These are phyloP conservation scores for Busarellus nigricollis DNA, from an alignment of 2,797 vertebrate species.

Conservation along the genomic window DNA sequence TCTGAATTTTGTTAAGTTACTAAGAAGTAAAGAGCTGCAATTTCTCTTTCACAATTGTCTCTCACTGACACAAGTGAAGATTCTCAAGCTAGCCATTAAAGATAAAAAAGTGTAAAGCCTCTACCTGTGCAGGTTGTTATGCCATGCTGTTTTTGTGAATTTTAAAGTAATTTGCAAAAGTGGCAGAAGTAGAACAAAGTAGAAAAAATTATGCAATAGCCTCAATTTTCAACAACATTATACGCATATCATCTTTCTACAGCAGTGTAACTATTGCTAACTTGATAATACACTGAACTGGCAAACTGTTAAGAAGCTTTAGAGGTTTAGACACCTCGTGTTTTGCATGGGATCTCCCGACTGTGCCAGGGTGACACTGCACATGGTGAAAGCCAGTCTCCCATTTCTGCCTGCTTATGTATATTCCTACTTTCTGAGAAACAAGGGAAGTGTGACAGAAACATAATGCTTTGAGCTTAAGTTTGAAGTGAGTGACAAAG, in stretches of 20 bases:
- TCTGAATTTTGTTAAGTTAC: neutral
- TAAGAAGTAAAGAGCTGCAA: slow-evolving; percentile 8
- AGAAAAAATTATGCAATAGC: neutral
- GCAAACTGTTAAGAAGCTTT: slow-evolving; percentile 10
- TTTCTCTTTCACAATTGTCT: slow-evolving; percentile 44
- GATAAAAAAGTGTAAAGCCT: slow-evolving; percentile 25
- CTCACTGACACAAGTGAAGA: slow-evolving; percentile 32
- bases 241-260: neutral
- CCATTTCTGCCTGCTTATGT: slow-evolving; percentile 49
- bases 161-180: slow-evolving; percentile 16
- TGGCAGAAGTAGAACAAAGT: neutral
- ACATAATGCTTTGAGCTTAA: slow-evolving; percentile 61
- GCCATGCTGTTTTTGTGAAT: neutral
- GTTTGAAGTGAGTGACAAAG: slow-evolving; percentile 51
- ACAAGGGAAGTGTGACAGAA: slow-evolving; percentile 58
- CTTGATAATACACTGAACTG: neutral
- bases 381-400: slow-evolving; percentile 27
- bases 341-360: neutral
- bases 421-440: slow-evolving; percentile 36
- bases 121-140: neutral
- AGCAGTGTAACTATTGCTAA: slow-evolving; percentile 1
- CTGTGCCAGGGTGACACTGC: neutral
- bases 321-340: slow-evolving; percentile 3
- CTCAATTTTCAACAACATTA: neutral
- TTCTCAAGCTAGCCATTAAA: slow-evolving; percentile 36